Evolutionary conservation across 1,140 invertebrate species (phyloP).

Genomic region (Drosophila suzukii): DNA sequence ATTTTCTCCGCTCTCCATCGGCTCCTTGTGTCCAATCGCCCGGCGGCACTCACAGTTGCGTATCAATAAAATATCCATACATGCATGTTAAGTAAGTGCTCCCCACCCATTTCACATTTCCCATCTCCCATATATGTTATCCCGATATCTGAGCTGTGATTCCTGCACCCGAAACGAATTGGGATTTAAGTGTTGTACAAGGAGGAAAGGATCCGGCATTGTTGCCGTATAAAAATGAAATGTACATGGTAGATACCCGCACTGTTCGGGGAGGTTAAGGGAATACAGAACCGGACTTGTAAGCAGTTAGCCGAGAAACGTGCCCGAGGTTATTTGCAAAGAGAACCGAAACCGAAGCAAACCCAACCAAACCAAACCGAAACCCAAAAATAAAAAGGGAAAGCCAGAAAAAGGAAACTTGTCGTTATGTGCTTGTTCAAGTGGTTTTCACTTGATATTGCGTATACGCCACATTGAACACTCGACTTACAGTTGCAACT

Average conservation of each 20-base stretch:
- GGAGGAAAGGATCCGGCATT: slow-evolving; percentile 45
- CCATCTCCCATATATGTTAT: too few species aligned
- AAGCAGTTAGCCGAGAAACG: slow-evolving; percentile 56
- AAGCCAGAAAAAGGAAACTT: slow-evolving; percentile 31
- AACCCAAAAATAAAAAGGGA: slow-evolving; percentile 18
- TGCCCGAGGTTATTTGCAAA: slow-evolving; percentile 56
- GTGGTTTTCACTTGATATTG: slow-evolving; percentile 51
- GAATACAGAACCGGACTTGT: slow-evolving; percentile 37
- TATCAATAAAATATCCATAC: slow-evolving; percentile 83
- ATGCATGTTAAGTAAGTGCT: slow-evolving; percentile 82
- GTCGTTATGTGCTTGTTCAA: slow-evolving; percentile 49
- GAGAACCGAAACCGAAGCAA: slow-evolving; percentile 19
- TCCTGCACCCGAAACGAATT: slow-evolving; percentile 75
- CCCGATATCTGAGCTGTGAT: slow-evolving; percentile 67
- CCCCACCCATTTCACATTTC: background rate
- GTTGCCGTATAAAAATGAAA: slow-evolving; percentile 73
- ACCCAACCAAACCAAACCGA: background rate
- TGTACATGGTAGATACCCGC: slow-evolving; percentile 15
- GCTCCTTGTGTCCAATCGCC: slow-evolving; percentile 33
- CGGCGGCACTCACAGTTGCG: slow-evolving; percentile 63
- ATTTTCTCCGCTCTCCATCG: background rate
- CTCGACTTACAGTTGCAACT: slow-evolving; percentile 19
- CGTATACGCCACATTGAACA: slow-evolving; percentile 62
- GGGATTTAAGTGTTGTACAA: slow-evolving; percentile 81
- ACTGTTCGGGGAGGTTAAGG: slow-evolving; percentile 13